Conservation (phyloP, 1,140 invertebrate genomes). For the Nomia melanderi region DNA sequence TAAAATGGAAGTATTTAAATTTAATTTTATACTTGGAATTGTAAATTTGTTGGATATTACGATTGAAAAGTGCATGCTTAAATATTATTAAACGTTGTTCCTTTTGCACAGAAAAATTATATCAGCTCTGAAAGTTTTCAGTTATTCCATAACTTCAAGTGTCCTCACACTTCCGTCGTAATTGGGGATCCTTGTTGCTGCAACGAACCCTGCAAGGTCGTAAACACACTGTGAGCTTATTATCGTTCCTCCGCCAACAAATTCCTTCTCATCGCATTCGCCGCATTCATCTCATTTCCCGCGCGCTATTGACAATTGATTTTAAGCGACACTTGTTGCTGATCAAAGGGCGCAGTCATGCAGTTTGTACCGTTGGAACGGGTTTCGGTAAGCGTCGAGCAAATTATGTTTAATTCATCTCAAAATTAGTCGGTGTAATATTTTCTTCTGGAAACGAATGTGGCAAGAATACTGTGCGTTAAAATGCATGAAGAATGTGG, state of each 20-base stretch:
- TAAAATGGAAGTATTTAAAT: too few relatives aligned
- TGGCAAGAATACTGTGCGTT: too few relatives aligned
- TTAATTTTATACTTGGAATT: too few relatives aligned
- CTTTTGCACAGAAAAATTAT: too few relatives aligned
- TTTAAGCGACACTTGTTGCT: constrained; percentile 63
- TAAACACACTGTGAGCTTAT: background rate
- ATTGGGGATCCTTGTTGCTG: background rate
- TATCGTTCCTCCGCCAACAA: background rate
- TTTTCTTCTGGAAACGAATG: background rate
- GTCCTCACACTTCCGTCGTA: background rate
- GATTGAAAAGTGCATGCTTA: too few relatives aligned
- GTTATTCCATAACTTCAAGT: background rate
- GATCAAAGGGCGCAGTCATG: constrained; percentile 12
- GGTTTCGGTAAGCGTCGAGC: background rate
- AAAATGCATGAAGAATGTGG: too few relatives aligned
- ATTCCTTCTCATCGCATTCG: background rate
- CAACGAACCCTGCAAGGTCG: background rate
- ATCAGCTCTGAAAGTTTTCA: background rate
- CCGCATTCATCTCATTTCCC: background rate
- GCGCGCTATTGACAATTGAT: constrained; percentile 54
- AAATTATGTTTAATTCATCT: constrained; percentile 7
- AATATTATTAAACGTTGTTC: too few relatives aligned
- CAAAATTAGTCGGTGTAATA: background rate
- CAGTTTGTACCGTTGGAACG: background rate
- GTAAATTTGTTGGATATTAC: too few relatives aligned